These are phyloP conservation scores for Apocheima hispidaria DNA, from an alignment of 2,888 invertebrate genomes.

Conservation along the genomic window DNA sequence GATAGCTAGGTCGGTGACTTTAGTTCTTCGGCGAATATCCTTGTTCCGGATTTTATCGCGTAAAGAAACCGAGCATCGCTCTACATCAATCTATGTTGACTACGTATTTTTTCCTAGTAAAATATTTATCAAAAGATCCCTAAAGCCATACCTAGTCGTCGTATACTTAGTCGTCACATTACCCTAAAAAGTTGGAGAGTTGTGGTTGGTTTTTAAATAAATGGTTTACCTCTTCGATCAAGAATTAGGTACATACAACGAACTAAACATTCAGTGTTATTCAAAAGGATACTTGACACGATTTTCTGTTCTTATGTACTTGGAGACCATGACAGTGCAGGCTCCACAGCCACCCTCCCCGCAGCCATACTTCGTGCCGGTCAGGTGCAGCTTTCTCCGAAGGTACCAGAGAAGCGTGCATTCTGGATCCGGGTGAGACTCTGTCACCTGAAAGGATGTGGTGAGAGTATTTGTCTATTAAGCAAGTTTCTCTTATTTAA, in stretches of 20 bases:
- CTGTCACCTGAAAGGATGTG: slow-evolving; percentile 87
- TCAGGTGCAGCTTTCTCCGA: slow-evolving; percentile 91
- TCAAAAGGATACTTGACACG: slow-evolving; percentile 85
- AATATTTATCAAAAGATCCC: neutral
- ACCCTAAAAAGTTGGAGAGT: no score
- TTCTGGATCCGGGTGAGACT: slow-evolving; percentile 92
- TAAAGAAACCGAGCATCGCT: no score
- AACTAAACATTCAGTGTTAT: neutral
- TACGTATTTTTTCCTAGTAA: neutral
- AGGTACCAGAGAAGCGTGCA: slow-evolving; percentile 94
- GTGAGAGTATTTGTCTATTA: neutral
- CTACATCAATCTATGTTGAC: neutral
- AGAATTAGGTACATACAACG: neutral
- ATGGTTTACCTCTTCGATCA: no score
- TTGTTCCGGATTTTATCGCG: no score
- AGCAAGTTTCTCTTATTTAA: no score
- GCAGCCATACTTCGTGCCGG: slow-evolving; percentile 97
- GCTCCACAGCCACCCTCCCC: slow-evolving; percentile 98
- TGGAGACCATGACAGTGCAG: slow-evolving; percentile 98
- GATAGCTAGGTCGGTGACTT: no score
- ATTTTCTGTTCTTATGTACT: slow-evolving; percentile 87
- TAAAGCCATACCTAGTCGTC: neutral
- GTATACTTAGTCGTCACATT: no score
- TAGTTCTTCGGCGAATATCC: no score
- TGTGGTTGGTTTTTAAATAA: no score